Base-by-base conservation (phyloP, 2,888 invertebrate genomes). In the Herminia tarsipennalis region DNA sequence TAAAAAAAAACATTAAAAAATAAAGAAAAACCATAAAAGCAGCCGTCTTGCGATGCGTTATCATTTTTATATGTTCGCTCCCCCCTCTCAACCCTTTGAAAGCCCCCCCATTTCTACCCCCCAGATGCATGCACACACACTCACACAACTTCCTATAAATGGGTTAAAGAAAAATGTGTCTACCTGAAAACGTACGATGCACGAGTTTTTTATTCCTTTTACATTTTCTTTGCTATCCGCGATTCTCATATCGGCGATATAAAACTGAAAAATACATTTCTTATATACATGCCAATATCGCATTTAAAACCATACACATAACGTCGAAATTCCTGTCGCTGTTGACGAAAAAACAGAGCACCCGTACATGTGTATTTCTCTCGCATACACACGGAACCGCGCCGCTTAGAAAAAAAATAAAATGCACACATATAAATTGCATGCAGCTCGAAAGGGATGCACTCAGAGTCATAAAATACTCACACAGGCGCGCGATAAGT, bases 101-200 rank as follows among this genome's bases (percentile, higher is more conserved):
- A 69, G 46, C 68, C 80, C 73, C 67, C 66, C 61, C 17, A 6
- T 12, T 12, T n/a, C 10, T 28, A 48, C 66, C 81, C 73, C 76
- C 72, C 53, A 69, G 78, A 79, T 86, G 86, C 65, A 66, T 56
- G 64, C 63, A 64, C 75, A 68, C 81, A 83, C 87, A 78, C 83
- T 9, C 76, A 76, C 69, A 70, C 69, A 74, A 72, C 77, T 71
- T 76, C 72, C 82, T 86, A 89, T 90, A 90, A 90, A 90, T 89
- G 86, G 89, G 90, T 91, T 91, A 90, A 88, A 89, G 89, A 90
- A 88, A 90, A 89, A 90, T 91, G 91, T 91, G 90, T 91, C 91
- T 91, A 91, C 91, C 90, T 91, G 91, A 88, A 88, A 89, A 89
- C 86, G 83, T 89, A 90, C 89, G 90, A 88, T 88, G 89, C 85